Evolutionary conservation across 2,888 invertebrate species (phyloP).

Genomic region (Drosophila lutescens): DNA sequence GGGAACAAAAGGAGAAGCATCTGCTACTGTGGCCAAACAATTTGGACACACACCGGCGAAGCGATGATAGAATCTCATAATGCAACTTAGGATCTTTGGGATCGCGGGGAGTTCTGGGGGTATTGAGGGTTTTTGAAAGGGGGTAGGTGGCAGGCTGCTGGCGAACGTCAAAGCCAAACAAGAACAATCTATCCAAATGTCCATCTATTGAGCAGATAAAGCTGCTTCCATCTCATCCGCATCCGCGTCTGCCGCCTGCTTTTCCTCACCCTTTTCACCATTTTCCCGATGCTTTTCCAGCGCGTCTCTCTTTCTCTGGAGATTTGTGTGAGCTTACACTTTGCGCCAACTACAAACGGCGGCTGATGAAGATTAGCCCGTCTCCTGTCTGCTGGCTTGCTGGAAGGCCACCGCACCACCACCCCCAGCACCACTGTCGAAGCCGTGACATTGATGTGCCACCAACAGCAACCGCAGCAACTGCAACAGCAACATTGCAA

Average conservation of each 20-base stretch:
- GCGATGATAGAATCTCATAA: constrained; percentile 78
- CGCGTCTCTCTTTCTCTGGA: constrained; percentile 48
- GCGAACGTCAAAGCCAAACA: constrained; percentile 73
- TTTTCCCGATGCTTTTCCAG: constrained; percentile 30
- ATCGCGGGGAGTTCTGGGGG: not conserved
- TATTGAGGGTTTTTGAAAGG: not conserved
- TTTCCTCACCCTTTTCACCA: constrained; percentile 4
- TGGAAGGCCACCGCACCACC: constrained; percentile 19
- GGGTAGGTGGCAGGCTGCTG: constrained; percentile 17
- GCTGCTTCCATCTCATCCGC: constrained; percentile 52
- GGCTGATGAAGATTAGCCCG: constrained; percentile 82
- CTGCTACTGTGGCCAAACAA: constrained; percentile 69
- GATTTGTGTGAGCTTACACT: constrained; percentile 79
- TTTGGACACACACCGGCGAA: constrained; percentile 69
- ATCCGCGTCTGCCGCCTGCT: constrained; percentile 13
- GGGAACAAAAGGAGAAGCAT: constrained; percentile 28
- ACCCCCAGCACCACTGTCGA: constrained; percentile 28
- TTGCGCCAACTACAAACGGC: constrained; percentile 77
- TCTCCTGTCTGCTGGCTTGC: constrained; percentile 27
- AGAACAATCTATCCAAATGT: constrained; percentile 80
- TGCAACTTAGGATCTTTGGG: constrained; percentile 40
- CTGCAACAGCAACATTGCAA: constrained; percentile 38
- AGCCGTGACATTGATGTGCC: constrained; percentile 66
- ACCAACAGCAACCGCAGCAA: constrained; percentile 52
- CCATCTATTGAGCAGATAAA: constrained; percentile 80